Conservation (phyloP, 2,888 invertebrate species). For the Alcis repandata region DNA sequence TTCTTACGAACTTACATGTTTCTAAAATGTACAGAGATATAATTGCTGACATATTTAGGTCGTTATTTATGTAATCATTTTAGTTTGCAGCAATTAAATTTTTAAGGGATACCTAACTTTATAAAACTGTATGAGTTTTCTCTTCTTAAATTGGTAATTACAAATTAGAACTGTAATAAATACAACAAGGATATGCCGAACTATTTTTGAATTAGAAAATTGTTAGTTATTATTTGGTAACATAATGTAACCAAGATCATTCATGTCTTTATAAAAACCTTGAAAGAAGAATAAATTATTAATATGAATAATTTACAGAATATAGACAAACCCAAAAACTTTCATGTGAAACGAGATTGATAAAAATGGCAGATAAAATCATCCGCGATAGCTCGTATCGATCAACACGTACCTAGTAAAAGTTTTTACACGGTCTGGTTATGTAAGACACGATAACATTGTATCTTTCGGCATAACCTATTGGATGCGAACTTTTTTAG, state of each 20-base stretch:
- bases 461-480: slow-evolving; percentile 3
- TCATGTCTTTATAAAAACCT: not conserved
- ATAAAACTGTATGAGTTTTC: too few relatives aligned
- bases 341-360: not conserved
- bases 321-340: not conserved
- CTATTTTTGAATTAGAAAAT: too few relatives aligned
- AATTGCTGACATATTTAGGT: not conserved
- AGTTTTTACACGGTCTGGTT: slow-evolving; percentile 11
- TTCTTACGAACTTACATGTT: too few relatives aligned
- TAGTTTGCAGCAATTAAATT: too few relatives aligned
- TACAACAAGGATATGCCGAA: too few relatives aligned
- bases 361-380: slow-evolving; percentile 4
- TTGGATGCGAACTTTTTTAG: not conserved
- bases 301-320: not conserved
- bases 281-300: not conserved
- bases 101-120: too few relatives aligned
- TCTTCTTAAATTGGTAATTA: too few relatives aligned
- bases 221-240: too few relatives aligned
- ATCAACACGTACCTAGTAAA: slow-evolving; percentile 6
- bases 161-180: too few relatives aligned
- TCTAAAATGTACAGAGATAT: too few relatives aligned
- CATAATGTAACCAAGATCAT: not conserved
- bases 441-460: slow-evolving; percentile 24
- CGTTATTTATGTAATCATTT: not conserved
- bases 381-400: slow-evolving; percentile 14